Percentiles rank a stretch among this genome's conserved stretches.
Evolutionary conservation across 2,888 invertebrate species (phyloP).

Genomic region (Pelosia muscerda): DNA sequence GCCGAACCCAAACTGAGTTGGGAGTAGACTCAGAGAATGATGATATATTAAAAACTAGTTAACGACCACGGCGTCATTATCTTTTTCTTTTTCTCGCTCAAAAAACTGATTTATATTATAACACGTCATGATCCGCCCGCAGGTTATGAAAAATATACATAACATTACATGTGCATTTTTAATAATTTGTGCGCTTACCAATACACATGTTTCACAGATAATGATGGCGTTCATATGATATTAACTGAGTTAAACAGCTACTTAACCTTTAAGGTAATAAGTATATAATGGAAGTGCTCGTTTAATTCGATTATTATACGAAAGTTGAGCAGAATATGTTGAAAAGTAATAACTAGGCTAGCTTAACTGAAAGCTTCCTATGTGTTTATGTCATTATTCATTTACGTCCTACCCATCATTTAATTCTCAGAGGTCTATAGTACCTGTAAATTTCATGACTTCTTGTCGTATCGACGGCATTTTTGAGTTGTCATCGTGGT

Average conservation of each 20-base stretch:
- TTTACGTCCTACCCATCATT: background rate
- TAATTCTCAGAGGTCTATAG: background rate
- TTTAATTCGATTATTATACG: background rate
- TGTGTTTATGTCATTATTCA: background rate
- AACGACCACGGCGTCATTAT: too few relatives aligned
- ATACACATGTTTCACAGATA: background rate
- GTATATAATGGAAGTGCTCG: background rate
- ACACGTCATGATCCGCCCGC: too few relatives aligned
- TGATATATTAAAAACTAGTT: too few relatives aligned
- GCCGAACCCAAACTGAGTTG: too few relatives aligned
- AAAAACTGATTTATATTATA: too few relatives aligned
- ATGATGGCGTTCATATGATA: background rate
- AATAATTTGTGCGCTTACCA: too few relatives aligned
- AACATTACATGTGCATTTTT: too few relatives aligned
- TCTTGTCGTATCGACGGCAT: too few relatives aligned
- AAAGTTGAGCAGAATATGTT: background rate
- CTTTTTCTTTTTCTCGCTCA: too few relatives aligned
- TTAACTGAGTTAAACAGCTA: slow-evolving; percentile 1
- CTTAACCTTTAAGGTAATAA: slow-evolving; percentile 2
- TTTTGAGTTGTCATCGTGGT: too few relatives aligned
- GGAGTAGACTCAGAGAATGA: too few relatives aligned
- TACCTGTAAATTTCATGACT: background rate
- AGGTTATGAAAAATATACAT: too few relatives aligned
- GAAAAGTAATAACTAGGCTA: background rate
- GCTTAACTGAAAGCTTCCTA: background rate